phyloP scores from a whole-genome alignment of 1,140 invertebrate species.

The Nephila pilipes region DNA sequence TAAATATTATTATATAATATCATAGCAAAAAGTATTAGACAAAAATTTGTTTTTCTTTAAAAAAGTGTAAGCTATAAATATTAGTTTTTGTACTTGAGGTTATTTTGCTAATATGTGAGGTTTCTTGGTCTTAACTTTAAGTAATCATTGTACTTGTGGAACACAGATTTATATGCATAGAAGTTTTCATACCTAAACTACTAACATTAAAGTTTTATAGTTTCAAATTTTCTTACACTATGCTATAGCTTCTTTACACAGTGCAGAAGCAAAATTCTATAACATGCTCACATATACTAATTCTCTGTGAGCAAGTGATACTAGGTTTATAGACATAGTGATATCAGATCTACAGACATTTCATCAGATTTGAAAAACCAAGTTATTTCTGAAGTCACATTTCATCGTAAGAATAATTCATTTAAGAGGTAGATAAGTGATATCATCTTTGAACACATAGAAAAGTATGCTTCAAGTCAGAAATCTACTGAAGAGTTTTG shows the following conservation, averaged over 20 bases:
- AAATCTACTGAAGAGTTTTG: too few species aligned
- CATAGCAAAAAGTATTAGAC: background rate
- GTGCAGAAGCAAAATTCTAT: background rate
- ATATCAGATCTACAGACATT: too few species aligned
- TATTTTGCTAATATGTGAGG: constrained; percentile 17
- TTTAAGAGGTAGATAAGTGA: background rate
- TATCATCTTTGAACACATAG: background rate
- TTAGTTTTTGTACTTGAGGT: constrained; percentile 1
- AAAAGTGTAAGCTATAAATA: background rate
- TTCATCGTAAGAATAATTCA: background rate
- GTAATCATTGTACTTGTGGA: background rate
- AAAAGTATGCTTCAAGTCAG: background rate
- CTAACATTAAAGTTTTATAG: background rate
- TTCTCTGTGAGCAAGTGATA: background rate
- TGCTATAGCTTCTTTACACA: background rate
- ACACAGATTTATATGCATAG: background rate
- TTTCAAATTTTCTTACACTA: background rate
- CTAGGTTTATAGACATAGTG: background rate
- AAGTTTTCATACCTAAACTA: background rate
- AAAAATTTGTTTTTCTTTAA: background rate
- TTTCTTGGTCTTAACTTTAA: background rate
- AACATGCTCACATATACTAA: background rate
- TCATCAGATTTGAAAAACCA: background rate
- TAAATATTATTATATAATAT: background rate
- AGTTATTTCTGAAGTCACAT: background rate